Conservation (phyloP, 2,797 vertebrate species). For the Melanogrammus aeglefinus region DNA sequence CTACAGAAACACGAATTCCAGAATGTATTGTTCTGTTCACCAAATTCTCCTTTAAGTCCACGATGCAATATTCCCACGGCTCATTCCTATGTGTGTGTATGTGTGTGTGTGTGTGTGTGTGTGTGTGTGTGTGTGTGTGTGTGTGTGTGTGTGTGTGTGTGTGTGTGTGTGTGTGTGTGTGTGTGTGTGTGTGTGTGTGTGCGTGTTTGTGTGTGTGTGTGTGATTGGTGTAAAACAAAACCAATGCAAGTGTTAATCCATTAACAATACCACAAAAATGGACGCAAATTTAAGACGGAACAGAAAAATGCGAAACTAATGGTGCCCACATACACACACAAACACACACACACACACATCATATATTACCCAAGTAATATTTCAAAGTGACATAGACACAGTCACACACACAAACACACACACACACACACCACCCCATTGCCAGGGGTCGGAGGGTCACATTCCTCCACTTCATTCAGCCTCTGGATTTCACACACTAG, state of each 20-base stretch:
- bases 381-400: slow-evolving; percentile 15
- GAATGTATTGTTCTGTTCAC: slow-evolving; percentile 23
- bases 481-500: slow-evolving; percentile 73
- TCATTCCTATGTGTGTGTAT: slow-evolving; percentile 17
- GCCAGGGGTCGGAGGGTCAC: slow-evolving; percentile 66
- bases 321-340: slow-evolving; percentile 39
- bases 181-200: too few species aligned
- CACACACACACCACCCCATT: slow-evolving; percentile 55
- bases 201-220: too few species aligned
- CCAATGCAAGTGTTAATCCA: slow-evolving; percentile 42
- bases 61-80: slow-evolving; percentile 24
- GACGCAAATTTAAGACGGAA: slow-evolving; percentile 44
- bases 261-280: slow-evolving; percentile 44
- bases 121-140: too few species aligned
- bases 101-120: neutral
- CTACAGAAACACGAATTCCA: slow-evolving; percentile 24
- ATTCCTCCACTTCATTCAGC: slow-evolving; percentile 71
- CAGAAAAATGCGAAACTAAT: slow-evolving; percentile 39
- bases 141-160: too few species aligned
- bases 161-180: too few species aligned
- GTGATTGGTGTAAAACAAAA: neutral
- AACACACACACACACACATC: slow-evolving; percentile 4
- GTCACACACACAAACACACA: slow-evolving; percentile 32
- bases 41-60: slow-evolving; percentile 15
- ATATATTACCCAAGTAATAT: neutral